Base-by-base conservation (phyloP, 2,113 vertebrate species). In the Microcebus jonahi region DNA sequence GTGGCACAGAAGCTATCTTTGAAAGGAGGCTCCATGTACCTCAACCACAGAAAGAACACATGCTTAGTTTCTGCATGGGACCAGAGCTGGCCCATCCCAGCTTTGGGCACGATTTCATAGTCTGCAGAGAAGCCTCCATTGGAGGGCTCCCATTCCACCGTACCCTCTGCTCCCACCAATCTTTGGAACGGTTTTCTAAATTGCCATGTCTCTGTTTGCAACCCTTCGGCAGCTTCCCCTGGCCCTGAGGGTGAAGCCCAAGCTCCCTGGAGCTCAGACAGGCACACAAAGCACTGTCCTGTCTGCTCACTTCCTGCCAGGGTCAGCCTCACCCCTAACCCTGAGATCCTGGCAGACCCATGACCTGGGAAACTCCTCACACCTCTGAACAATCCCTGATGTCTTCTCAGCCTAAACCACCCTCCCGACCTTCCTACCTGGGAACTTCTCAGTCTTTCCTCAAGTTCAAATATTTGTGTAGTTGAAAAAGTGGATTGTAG, bases 181-280 rank as follows among this genome's bases (percentile, higher is more conserved):
- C 21, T 53, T 70, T 9, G 20, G 65, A 10, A 20, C 4, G 8
- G 29, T 17, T 39, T n/a, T 65, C 17, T 6, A 42, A 34, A 6
- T 20, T 1, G 2, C 15, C 13, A 1, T 4, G 6, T 11, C 42
- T 90, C 48, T 70, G 25, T 42, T 39, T 36, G 4, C 20, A 10
- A 5, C 4, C 10, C 2, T 23, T 36, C 8, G 6, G 23, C n/a
- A 9, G 18, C 68, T 42, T 5, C 55, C 12, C 2, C 6, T 8
- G 21, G 15, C 14, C 57, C 57, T 55, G 45, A 39, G 39, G 14
- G 6, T 15, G 31, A 21, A 86, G 11, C 20, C 48, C 8, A 0
- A 5, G 4, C 7, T 36, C 4, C 39, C 15, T 1, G 77, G 27
- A 29, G 9, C 70, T 36, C 1, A 73, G 25, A 39, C 34, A 50